These are phyloP conservation scores for Oegoconia quadripuncta DNA, from an alignment of 2,888 invertebrate species.

Conservation along the genomic window DNA sequence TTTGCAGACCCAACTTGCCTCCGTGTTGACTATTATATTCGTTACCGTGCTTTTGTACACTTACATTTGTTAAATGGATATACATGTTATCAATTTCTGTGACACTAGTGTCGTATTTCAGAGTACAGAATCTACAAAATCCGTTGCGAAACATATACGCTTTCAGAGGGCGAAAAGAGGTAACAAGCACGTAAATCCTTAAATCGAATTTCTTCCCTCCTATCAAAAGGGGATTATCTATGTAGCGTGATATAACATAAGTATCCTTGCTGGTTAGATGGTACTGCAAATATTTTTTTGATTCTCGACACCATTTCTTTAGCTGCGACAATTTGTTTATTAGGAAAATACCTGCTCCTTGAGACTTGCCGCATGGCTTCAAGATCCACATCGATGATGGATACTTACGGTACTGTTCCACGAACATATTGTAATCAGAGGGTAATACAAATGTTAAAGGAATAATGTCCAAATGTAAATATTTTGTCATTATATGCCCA, in stretches of 20 bases:
- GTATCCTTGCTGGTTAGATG: constrained; percentile 88
- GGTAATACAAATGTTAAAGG: constrained; percentile 96
- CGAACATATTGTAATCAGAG: constrained; percentile 96
- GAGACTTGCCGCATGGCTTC: constrained; percentile 96
- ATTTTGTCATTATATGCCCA: constrained; percentile 83
- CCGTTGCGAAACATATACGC: constrained; percentile 94
- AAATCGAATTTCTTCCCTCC: constrained; percentile 97
- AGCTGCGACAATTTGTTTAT: constrained; percentile 96
- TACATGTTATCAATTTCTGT: constrained; percentile 94
- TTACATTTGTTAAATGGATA: constrained; percentile 96
- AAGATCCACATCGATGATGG: constrained; percentile 97
- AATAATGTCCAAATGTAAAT: constrained; percentile 91
- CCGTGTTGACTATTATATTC: constrained; percentile 94
- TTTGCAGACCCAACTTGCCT: constrained; percentile 95
- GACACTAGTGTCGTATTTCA: constrained; percentile 93
- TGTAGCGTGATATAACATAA: constrained; percentile 96
- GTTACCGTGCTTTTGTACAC: constrained; percentile 96
- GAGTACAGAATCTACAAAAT: constrained; percentile 96
- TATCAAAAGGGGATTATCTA: constrained; percentile 94
- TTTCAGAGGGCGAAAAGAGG: constrained; percentile 94
- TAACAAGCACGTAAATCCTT: constrained; percentile 93
- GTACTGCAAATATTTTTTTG: constrained; percentile 89
- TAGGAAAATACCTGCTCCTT: constrained; percentile 94
- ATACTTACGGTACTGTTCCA: constrained; percentile 94
- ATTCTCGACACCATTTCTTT: constrained; percentile 92